A percentile compares a stretch with the other conserved stretches of the same genome.
These are phyloP conservation scores for Squalus acanthias DNA, from an alignment of 2,797 vertebrate genomes.

Conservation along the genomic window DNA sequence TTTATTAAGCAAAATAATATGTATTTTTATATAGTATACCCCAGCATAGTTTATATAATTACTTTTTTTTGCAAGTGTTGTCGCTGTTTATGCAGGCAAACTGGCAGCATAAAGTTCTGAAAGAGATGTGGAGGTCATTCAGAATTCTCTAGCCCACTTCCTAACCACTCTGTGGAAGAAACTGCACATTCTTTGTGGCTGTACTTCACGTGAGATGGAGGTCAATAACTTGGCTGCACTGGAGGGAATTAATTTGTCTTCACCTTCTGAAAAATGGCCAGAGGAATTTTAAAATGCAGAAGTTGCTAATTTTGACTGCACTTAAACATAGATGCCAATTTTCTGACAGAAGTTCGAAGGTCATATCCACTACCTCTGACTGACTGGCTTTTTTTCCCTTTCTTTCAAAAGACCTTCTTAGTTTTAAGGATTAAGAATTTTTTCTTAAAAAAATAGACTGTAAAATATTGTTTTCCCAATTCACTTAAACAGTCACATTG, in stretches of 20 bases:
- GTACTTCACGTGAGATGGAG: neutral
- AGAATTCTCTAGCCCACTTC: constrained; percentile 4
- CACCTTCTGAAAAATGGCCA: constrained; percentile 22
- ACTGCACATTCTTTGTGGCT: neutral
- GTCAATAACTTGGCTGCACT: constrained; percentile 17
- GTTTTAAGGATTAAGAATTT: neutral
- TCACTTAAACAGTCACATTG: neutral
- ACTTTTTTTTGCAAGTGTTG: neutral
- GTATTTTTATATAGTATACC: too few species aligned
- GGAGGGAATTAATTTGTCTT: constrained; percentile 25
- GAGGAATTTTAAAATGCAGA: constrained; percentile 34
- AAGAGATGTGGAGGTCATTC: neutral
- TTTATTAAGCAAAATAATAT: neutral
- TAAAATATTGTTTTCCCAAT: neutral
- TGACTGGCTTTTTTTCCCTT: neutral
- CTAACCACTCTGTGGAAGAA: neutral
- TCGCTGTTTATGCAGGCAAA: neutral
- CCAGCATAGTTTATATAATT: neutral
- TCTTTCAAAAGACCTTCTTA: neutral
- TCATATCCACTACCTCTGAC: constrained; percentile 6
- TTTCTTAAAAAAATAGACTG: neutral
- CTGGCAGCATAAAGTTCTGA: neutral
- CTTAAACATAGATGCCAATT: constrained; percentile 15
- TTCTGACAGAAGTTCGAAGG: neutral
- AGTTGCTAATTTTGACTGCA: constrained; percentile 20